These are phyloP conservation scores for Agrochola litura DNA, from an alignment of 2,888 invertebrate genomes.

Conservation along the genomic window DNA sequence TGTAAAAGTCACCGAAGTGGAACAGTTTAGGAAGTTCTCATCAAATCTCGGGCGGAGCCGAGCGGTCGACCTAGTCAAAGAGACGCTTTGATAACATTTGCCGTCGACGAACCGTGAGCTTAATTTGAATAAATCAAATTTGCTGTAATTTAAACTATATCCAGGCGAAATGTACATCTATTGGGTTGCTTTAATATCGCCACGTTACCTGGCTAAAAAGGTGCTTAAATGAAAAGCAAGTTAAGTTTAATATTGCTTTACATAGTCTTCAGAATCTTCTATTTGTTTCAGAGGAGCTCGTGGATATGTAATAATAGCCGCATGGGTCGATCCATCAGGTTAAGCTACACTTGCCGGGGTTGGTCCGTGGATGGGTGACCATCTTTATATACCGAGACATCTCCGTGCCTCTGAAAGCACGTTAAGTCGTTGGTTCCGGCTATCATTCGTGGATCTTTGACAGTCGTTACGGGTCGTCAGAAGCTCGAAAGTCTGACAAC, in stretches of 20 bases:
- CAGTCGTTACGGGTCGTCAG: too few relatives aligned
- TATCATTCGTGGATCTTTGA: too few relatives aligned
- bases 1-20: slow-evolving; percentile 80
- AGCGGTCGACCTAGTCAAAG: slow-evolving; percentile 80
- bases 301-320: too few relatives aligned
- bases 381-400: too few relatives aligned
- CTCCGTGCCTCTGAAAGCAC: too few relatives aligned
- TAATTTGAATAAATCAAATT: slow-evolving; percentile 87
- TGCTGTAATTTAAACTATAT: slow-evolving; percentile 73
- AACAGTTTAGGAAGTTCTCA: slow-evolving; percentile 83
- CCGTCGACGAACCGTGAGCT: slow-evolving; percentile 77
- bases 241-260: slow-evolving; percentile 38
- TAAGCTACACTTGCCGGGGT: too few relatives aligned
- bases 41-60: slow-evolving; percentile 76
- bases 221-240: slow-evolving; percentile 31
- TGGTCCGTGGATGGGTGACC: too few relatives aligned
- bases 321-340: too few relatives aligned
- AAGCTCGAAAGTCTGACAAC: too few relatives aligned
- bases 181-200: slow-evolving; percentile 28
- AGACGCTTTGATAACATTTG: slow-evolving; percentile 84
- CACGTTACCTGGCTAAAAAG: slow-evolving; percentile 26
- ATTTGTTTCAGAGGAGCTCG: too few relatives aligned
- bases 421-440: too few relatives aligned
- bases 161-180: slow-evolving; percentile 57
- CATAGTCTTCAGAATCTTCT: slow-evolving; percentile 1